Percentiles rank a stretch among this genome's conserved stretches.
Evolutionary conservation across 2,888 invertebrate species (phyloP).

Genomic region (Melitaea athalia): DNA sequence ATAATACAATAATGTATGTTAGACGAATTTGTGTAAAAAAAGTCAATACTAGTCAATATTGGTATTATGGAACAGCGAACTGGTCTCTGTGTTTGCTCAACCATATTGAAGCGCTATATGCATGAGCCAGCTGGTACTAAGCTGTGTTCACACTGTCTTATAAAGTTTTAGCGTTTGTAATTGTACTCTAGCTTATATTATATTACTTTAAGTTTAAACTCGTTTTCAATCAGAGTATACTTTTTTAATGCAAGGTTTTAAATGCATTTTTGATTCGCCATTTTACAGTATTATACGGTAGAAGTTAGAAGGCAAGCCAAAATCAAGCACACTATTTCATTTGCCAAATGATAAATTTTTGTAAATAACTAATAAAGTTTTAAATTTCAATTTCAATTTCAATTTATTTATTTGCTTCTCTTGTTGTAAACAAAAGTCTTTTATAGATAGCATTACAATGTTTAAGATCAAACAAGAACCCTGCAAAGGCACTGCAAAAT

Average conservation of each 20-base stretch:
- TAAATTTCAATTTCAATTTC: too few species aligned
- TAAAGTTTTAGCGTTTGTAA: constrained; percentile 18
- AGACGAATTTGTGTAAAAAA: constrained; percentile 44
- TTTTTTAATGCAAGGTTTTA: neutral
- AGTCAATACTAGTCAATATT: constrained; percentile 60
- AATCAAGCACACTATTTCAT: too few species aligned
- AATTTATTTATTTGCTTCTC: too few species aligned
- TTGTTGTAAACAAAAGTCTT: too few species aligned
- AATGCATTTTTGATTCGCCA: neutral
- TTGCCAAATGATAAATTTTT: too few species aligned
- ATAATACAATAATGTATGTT: neutral
- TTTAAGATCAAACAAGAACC: too few species aligned
- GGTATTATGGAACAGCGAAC: constrained; percentile 53
- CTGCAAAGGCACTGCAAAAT: too few species aligned
- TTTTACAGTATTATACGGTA: neutral
- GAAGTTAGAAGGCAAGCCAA: too few species aligned
- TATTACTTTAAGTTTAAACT: constrained; percentile 12
- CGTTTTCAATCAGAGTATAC: neutral
- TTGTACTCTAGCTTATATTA: constrained; percentile 8
- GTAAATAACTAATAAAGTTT: too few species aligned
- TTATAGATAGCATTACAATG: too few species aligned
- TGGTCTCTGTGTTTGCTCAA: constrained; percentile 63
- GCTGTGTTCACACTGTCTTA: constrained; percentile 44
- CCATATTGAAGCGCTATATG: constrained; percentile 61
- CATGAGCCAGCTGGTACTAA: constrained; percentile 51